Percentiles rank a stretch among this genome's conserved stretches.
These are phyloP conservation scores for Mactromeris polynyma DNA, from an alignment of 2,888 invertebrate genomes.

Conservation along the genomic window DNA sequence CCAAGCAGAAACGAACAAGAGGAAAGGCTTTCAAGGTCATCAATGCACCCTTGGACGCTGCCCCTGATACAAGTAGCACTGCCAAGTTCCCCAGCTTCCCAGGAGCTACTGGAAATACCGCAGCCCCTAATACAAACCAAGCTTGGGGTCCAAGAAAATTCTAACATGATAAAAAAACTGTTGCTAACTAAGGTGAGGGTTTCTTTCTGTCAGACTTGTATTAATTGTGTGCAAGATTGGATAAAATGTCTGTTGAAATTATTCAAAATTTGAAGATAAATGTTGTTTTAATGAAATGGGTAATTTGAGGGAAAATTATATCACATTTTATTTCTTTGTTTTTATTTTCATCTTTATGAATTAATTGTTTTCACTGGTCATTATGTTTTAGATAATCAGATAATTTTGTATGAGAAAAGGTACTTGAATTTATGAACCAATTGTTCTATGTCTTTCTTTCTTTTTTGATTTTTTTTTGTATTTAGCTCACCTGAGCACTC, in stretches of 20 bases:
- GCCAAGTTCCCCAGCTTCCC: conserved; percentile 87
- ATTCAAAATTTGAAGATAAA: neutral
- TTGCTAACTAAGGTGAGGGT: neutral
- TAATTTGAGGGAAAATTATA: too few relatives aligned
- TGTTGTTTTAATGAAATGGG: neutral
- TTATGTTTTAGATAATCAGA: neutral
- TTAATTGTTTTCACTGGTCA: neutral
- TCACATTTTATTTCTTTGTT: neutral
- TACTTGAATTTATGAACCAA: too few relatives aligned
- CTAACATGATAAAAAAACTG: conserved; percentile 11
- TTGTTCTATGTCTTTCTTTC: too few relatives aligned
- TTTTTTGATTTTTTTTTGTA: too few relatives aligned
- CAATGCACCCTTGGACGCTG: conserved; percentile 87
- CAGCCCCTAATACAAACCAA: conserved; percentile 76
- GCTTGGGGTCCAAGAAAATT: conserved; percentile 79
- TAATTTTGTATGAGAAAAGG: neutral
- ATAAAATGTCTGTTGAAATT: neutral
- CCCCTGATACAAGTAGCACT: conserved; percentile 85
- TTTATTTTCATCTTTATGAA: neutral
- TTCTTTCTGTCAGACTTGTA: neutral
- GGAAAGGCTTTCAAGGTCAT: conserved; percentile 84
- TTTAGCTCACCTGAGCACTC: too few relatives aligned
- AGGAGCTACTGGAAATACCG: conserved; percentile 67
- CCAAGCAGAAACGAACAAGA: conserved; percentile 76
- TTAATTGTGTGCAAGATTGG: neutral